Percentiles rank a stretch among this genome's conserved stretches.
Evolutionary conservation across 64 coral and sea anemone species (phyloP).

Genomic region (Montipora foliosa): DNA sequence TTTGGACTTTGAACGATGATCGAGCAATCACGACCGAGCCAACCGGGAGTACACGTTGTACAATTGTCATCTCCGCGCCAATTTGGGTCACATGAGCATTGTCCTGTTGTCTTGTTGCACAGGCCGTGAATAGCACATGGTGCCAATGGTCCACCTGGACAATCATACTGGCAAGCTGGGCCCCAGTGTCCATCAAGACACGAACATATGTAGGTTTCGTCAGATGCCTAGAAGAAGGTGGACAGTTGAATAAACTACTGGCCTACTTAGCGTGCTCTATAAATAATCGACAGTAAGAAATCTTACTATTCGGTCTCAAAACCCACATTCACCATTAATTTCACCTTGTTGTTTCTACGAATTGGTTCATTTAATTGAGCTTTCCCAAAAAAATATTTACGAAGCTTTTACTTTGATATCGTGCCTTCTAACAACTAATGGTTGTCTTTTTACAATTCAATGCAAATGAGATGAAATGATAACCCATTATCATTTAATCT

Average conservation of each 20-base stretch:
- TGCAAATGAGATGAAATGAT: neutral
- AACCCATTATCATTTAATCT: neutral
- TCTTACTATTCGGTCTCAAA: neutral
- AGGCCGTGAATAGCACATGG: no score
- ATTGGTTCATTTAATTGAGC: no score
- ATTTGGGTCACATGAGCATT: slow-evolving; percentile 78
- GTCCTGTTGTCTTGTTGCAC: no score
- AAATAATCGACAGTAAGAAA: neutral
- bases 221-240: slow-evolving; percentile 49
- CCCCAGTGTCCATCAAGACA: slow-evolving; percentile 92
- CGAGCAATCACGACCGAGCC: slow-evolving; percentile 77
- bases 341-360: neutral
- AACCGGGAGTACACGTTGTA: slow-evolving; percentile 60
- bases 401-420: neutral
- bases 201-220: slow-evolving; percentile 58
- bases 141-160: slow-evolving; percentile 69
- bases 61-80: slow-evolving; percentile 72
- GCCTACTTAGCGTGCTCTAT: neutral
- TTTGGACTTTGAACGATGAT: slow-evolving; percentile 67
- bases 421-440: neutral
- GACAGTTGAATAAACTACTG: neutral
- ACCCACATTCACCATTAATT: neutral
- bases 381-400: no score
- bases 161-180: slow-evolving; percentile 74
- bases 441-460: neutral